Base-by-base conservation (phyloP, 2,888 invertebrate genomes). In the Drosophila barbarae region DNA sequence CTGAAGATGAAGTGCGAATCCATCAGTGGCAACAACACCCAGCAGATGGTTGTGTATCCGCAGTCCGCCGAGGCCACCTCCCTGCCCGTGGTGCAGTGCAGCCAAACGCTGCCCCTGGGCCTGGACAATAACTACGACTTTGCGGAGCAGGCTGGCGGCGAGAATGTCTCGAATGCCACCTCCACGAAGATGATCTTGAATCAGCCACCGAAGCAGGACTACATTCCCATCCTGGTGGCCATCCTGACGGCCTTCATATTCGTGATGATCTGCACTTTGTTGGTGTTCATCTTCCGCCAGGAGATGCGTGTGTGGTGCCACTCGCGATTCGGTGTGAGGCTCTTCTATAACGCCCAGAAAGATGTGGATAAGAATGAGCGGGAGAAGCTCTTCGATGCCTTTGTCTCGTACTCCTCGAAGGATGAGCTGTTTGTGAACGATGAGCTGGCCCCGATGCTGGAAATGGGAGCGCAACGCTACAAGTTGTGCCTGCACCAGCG, bases 331-430 rank as follows among this genome's bases (percentile, higher is more conserved):
- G 96, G 90, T 93, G 95, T 77, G 90, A 95, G 84, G 89, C 95
- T 89, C 93, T 96, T 92, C 95, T 95, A 95, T 69, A 89, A 88
- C 32, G 93, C 93, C 34, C 86, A 88, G 61, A 92, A 93, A 70
- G 95, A 95, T 84, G 94, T 95, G 85, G 95, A 95, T 82, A 94
- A 94, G 89, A 93, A 93, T 84, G 94, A 94, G 89, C 94, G 94
- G 88, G 95, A 95, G 90, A 94, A 96, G 85, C 92, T 96, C 50
- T 98, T 96, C 89, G 98, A 98, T 90, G 98, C 97, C 64, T 98
- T 98, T 90, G 94, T 99, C 73, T 96, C 96, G 85, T 98, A 98
- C 90, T 96, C 96, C 86, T 95, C 95, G 63, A 95, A 96, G 89
- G 98, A 98, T 89, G 96, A 97, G 87, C 93, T 93, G 30, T 97